These are phyloP conservation scores for Capra hircus DNA, from an alignment of 2,113 vertebrate genomes.

Conservation along the genomic window DNA sequence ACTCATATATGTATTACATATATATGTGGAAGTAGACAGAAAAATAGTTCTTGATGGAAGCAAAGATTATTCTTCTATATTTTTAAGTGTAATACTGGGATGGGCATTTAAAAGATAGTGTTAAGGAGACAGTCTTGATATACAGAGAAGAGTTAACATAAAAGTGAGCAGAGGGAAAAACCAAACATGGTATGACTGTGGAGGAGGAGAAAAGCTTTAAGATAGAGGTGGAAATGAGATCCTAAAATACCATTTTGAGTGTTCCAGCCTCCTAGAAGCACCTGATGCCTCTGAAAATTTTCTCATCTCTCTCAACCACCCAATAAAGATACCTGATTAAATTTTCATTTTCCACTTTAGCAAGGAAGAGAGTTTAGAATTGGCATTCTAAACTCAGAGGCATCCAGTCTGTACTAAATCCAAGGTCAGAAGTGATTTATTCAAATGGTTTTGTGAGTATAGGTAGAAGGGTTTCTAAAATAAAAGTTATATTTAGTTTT, in stretches of 20 bases:
- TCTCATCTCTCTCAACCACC: neutral
- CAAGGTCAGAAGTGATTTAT: neutral
- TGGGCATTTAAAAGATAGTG: neutral
- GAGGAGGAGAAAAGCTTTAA: neutral
- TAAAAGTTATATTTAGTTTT: neutral
- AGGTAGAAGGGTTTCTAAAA: neutral
- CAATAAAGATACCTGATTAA: neutral
- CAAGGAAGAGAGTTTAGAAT: conserved; percentile 4
- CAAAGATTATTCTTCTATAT: neutral
- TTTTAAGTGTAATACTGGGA: neutral
- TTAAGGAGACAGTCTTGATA: neutral
- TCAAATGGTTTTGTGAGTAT: neutral
- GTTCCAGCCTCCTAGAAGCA: neutral
- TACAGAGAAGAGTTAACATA: neutral
- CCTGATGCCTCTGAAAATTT: neutral
- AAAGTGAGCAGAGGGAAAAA: neutral
- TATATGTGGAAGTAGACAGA: neutral
- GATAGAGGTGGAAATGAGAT: neutral
- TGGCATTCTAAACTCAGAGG: neutral
- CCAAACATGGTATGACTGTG: neutral
- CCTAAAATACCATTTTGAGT: neutral
- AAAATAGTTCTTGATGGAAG: neutral
- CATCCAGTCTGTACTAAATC: neutral
- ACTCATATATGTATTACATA: neutral
- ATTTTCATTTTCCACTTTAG: neutral